Base-by-base conservation (phyloP, 35 echinoderm and acorn worm species). In the Diadema setosum region DNA sequence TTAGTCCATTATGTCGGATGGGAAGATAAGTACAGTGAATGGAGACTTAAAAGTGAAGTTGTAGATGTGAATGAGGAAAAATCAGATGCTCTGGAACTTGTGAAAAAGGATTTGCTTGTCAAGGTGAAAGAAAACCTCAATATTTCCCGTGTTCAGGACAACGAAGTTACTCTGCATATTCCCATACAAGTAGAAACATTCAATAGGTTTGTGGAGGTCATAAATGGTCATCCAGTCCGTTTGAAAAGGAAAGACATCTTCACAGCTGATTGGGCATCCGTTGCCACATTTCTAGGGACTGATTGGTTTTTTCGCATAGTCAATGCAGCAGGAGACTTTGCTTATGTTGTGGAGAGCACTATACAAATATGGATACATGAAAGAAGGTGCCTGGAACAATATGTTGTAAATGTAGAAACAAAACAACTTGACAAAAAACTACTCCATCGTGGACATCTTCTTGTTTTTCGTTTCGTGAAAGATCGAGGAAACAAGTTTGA, bases 351-450 rank as follows among this genome's bases (percentile, higher is more conserved):
- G 31, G 81, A 91, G 46, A 81, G 55, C 17, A 91, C 81, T 33
- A 84, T 84, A 16, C 81, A 91, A 36, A 25, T 91, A 27, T 91
- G 89, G 81, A 42, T 91, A 16, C 41, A 56, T 36, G 89, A 91
- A 45, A 37, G 81, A 21, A 45, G 81, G 25, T 84, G 81, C 39
- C 70, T 91, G 45, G 55, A 63, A 20, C 80, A 91, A 46, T 91
- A 84, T 56, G 33, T 70, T 41, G n/a, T 59, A 55, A 57, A 74
- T 5, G 59, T 83, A 23, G 26, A 55, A 43, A 65, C 60, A 65
- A 65, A 65, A 33, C 0, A 31, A 65, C 27, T 25, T 26, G 18
- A 26, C 18, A 75, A 91, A 63, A 83, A 73, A 37, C 56, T 84
- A 55, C 23, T 75, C 18, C 81, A 83, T 63, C 60, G 60, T 34